phyloP scores from a whole-genome alignment of 2,797 vertebrate genomes.

The Ara ararauna region DNA sequence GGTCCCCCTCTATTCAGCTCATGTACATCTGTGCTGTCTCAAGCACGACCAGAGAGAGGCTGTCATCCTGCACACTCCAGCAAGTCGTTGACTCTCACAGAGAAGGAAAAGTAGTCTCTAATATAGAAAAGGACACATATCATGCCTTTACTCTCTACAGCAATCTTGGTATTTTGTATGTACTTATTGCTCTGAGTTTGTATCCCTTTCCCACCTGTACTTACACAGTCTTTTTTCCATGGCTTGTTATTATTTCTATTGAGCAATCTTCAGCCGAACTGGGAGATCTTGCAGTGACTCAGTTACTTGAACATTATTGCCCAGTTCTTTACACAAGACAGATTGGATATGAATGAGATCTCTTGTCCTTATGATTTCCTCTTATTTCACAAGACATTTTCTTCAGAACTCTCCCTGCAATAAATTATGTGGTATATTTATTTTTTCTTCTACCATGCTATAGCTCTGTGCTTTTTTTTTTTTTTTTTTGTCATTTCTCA shows the following conservation, averaged over 20 bases:
- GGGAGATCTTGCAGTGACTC: slow-evolving; percentile 63
- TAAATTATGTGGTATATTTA: slow-evolving; percentile 77
- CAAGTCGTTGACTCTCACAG: neutral
- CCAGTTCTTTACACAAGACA: slow-evolving; percentile 77
- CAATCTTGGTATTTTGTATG: slow-evolving; percentile 25
- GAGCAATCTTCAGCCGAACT: slow-evolving; percentile 64
- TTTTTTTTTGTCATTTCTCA: slow-evolving; percentile 64
- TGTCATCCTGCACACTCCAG: neutral
- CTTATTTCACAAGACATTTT: slow-evolving; percentile 72
- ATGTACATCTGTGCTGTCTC: neutral
- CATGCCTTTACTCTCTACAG: slow-evolving; percentile 20
- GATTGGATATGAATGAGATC: slow-evolving; percentile 70
- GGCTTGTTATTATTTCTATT: slow-evolving; percentile 67
- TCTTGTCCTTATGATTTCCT: slow-evolving; percentile 69
- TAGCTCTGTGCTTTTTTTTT: slow-evolving; percentile 47
- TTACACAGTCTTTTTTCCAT: slow-evolving; percentile 59
- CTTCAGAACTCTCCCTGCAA: slow-evolving; percentile 66
- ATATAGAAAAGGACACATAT: neutral
- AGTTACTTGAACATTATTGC: slow-evolving; percentile 76
- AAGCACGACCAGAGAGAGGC: neutral
- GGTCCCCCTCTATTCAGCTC: neutral
- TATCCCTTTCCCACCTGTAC: slow-evolving; percentile 58
- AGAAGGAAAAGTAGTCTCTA: neutral
- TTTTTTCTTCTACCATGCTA: slow-evolving; percentile 64
- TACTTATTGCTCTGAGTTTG: slow-evolving; percentile 33